These are phyloP conservation scores for Pipra filicauda DNA, from an alignment of 2,113 vertebrate genomes.

Conservation along the genomic window DNA sequence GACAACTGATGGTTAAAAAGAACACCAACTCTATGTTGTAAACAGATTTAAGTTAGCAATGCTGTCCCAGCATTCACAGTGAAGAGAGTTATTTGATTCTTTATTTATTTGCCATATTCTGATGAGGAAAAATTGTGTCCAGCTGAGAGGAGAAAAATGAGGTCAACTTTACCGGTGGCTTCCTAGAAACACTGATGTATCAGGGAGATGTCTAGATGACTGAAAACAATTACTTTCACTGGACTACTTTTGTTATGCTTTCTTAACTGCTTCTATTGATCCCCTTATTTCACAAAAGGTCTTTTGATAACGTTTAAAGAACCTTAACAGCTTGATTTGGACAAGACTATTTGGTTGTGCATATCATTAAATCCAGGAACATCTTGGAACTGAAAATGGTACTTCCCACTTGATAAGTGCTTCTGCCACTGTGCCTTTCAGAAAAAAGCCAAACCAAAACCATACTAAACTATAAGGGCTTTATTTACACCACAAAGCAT, in stretches of 20 bases:
- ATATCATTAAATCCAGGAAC: background rate
- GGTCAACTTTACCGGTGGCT: background rate
- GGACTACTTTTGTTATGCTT: background rate
- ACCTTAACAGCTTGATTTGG: background rate
- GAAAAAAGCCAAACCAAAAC: background rate
- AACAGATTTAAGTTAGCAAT: background rate
- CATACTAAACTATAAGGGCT: background rate
- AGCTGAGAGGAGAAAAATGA: background rate
- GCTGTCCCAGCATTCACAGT: background rate
- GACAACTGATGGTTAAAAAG: background rate
- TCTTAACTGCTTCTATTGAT: background rate
- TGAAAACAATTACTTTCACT: background rate
- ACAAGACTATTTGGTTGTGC: background rate
- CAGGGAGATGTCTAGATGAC: background rate
- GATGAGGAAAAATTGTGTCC: background rate
- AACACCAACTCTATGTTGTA: rapidly evolving
- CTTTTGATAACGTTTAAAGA: background rate
- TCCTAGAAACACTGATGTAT: background rate
- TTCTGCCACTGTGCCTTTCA: background rate
- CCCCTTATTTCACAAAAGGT: background rate
- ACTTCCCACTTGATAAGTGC: background rate
- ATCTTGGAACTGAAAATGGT: background rate
- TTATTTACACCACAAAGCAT: background rate
- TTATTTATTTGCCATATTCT: background rate
- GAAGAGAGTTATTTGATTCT: background rate